A percentile compares a stretch with the other conserved stretches of the same genome.
These are phyloP conservation scores for Diadema setosum DNA, from an alignment of 35 echinoderm and acorn worm genomes.

Conservation along the genomic window DNA sequence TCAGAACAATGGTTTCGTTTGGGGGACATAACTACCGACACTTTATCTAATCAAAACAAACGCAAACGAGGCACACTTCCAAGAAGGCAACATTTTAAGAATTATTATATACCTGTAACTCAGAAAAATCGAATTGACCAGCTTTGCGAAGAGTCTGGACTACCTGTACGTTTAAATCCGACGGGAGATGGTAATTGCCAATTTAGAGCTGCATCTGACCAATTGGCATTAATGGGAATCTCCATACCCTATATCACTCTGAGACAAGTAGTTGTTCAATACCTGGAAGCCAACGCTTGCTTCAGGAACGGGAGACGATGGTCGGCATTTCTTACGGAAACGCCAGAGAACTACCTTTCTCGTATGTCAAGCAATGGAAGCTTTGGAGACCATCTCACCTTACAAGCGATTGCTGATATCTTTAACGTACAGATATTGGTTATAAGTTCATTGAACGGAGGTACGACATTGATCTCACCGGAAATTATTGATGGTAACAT, in stretches of 20 bases:
- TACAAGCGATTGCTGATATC: conserved; percentile 24
- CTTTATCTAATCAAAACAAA: conserved; percentile 13
- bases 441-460: conserved; percentile 27
- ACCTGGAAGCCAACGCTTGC: neutral
- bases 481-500: neutral
- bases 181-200: neutral
- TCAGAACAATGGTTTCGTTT: neutral
- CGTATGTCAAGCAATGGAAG: conserved; percentile 16
- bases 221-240: conserved; percentile 8
- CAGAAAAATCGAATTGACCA: conserved; percentile 1
- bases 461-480: conserved; percentile 11
- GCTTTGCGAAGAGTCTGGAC: conserved; percentile 11
- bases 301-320: conserved; percentile 1
- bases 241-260: conserved; percentile 8
- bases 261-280: conserved; percentile 16
- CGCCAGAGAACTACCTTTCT: neutral
- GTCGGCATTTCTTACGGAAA: conserved; percentile 4
- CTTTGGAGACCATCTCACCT: conserved; percentile 11
- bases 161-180: conserved; percentile 5
- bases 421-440: conserved; percentile 3
- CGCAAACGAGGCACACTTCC: neutral
- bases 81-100: neutral
- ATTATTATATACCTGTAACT: conserved; percentile 4
- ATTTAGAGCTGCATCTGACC: conserved; percentile 24
- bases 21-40: conserved; percentile 3